Conservation (phyloP, 2,113 vertebrate genomes). For the Scalopus aquaticus region DNA sequence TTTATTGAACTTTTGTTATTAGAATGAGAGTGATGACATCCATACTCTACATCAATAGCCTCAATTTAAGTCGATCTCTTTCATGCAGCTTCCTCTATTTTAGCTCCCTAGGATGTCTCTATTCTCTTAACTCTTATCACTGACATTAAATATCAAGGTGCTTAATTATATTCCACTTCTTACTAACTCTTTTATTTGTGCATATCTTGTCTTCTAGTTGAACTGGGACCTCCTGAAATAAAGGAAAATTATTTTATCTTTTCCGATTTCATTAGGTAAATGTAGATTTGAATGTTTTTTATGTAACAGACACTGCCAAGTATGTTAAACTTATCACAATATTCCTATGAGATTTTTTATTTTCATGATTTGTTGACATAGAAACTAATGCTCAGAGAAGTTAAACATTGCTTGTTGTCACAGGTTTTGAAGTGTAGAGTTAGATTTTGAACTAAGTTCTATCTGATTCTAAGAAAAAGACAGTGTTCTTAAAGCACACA, state of each 20-base stretch:
- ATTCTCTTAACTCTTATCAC: not conserved
- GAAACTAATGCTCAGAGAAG: not conserved
- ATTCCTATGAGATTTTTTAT: not conserved
- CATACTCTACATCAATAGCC: not conserved
- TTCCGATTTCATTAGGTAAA: not conserved
- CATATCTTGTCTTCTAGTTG: not conserved
- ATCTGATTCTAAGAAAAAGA: not conserved
- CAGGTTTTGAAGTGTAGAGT: not conserved
- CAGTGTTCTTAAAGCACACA: not conserved
- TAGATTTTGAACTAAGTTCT: not conserved
- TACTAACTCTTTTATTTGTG: not conserved
- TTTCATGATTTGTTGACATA: not conserved
- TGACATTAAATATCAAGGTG: not conserved
- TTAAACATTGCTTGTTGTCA: not conserved
- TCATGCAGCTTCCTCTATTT: not conserved
- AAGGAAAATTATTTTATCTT: constrained; percentile 22
- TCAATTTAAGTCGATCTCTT: not conserved
- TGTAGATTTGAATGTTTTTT: not conserved
- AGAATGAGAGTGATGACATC: not conserved
- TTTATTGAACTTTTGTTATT: not conserved
- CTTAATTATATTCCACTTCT: not conserved
- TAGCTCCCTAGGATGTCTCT: not conserved
- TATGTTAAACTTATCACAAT: not conserved
- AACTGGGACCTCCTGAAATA: not conserved
- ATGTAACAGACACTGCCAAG: not conserved